Evolutionary conservation across 1,140 invertebrate species (phyloP).

Genomic region (Drosophila azteca): DNA sequence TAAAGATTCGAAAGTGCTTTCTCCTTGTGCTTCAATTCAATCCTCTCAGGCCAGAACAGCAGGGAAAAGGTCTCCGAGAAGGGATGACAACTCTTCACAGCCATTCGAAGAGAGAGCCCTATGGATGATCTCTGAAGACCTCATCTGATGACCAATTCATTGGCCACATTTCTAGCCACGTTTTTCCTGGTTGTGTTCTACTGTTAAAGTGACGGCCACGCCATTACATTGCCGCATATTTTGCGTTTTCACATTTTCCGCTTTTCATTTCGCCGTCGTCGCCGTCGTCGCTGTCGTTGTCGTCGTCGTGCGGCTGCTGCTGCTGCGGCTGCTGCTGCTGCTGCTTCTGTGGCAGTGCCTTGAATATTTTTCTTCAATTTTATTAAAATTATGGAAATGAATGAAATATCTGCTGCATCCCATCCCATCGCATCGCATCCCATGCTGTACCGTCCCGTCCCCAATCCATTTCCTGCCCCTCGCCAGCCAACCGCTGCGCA

Average conservation of each 20-base stretch:
- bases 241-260: constrained; percentile 63
- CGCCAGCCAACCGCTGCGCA: constrained; percentile 18
- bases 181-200: neutral
- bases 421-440: constrained; percentile 6
- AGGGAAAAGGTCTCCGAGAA: too few species aligned
- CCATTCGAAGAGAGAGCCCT: too few species aligned
- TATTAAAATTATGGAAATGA: constrained; percentile 83
- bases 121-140: too few species aligned
- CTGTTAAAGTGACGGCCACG: constrained; percentile 23
- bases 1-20: too few species aligned
- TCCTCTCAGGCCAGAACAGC: too few species aligned
- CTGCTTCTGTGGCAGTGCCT: constrained; percentile 51
- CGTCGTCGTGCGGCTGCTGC: neutral
- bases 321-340: constrained; percentile 10
- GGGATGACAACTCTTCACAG: too few species aligned
- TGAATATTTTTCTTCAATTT: constrained; percentile 82
- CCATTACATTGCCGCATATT: constrained; percentile 59
- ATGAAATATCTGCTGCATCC: constrained; percentile 67
- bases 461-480: constrained; percentile 6
- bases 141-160: too few species aligned
- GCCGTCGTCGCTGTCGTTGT: constrained; percentile 8
- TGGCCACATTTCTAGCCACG: neutral
- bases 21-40: too few species aligned
- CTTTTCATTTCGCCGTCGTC: constrained; percentile 51
- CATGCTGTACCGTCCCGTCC: neutral